Evolutionary conservation across 2,113 vertebrate species (phyloP), one percentile per base, ranked within the genome.

Genomic region (Amphiprion ocellaris): DNA sequence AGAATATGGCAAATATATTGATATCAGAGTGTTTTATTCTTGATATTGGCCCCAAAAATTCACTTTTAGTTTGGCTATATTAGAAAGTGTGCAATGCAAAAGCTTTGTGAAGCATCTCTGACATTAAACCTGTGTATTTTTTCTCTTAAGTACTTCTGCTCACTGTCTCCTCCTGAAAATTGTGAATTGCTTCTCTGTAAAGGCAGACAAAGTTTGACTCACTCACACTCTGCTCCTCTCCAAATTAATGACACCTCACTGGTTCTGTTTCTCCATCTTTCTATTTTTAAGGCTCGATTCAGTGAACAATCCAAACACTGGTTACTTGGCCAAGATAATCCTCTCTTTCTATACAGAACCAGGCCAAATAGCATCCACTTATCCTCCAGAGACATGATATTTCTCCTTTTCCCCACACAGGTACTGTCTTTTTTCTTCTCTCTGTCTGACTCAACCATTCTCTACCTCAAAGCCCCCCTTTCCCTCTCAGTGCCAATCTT

Each of bases 401-500:
- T 74, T 59, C 65, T 55, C 26, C 54, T 44, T 53, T 61, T 58
- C 56, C 17, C 59, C 24, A 30, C 68, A 39, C 33, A 33, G 77
- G 59, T 55, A n/a, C 59, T 75, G 64, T 78, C 46, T 71, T 65
- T 67, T 58, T 69, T 0, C 10, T 3, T 33, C 53, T 65, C 63
- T 66, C 46, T 37, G 44, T 77, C 41, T 82, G 76, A 73, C 65
- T 85, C 77, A 50, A 58, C 65, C 70, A 54, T 78, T 67, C 74
- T 83, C 74, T 50, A 55, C 78, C 77, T 82, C 56, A 66, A 55
- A 77, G 61, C 82, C 64, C 41, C 77, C 69, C 75, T 66, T 47
- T 69, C 63, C 75, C 44, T 19, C 68, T 75, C 69, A 56, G 61
- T 93, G 89, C 87, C 90, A 92, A 88, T 93, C 88, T 89, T 87